phyloP scores from a whole-genome alignment of 2,797 vertebrate genomes.

The Neolamprologus multifasciatus region DNA sequence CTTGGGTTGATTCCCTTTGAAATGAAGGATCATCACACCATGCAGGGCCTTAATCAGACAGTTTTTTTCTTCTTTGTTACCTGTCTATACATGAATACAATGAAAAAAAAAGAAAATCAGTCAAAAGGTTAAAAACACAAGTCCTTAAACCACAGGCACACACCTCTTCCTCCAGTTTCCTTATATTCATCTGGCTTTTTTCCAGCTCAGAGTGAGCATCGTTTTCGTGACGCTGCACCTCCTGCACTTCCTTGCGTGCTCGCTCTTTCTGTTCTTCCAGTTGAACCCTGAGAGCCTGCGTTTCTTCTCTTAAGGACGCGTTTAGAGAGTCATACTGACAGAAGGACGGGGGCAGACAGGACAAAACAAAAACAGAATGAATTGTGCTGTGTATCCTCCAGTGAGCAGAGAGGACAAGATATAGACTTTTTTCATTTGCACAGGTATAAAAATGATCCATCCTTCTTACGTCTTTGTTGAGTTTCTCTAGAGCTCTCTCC shows the following conservation, averaged over 20 bases:
- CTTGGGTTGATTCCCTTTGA: not conserved
- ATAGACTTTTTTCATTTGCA: not conserved
- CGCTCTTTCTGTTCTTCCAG: conserved; percentile 90
- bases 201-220: conserved; percentile 82
- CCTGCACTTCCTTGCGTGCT: conserved; percentile 83
- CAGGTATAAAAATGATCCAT: not conserved
- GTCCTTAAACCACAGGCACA: not conserved
- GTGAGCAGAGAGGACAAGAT: not conserved
- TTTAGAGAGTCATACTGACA: conserved; percentile 47
- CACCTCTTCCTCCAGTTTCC: conserved; percentile 88
- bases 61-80: not conserved
- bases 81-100: not conserved
- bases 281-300: conserved; percentile 75
- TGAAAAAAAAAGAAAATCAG: not conserved
- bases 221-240: conserved; percentile 83
- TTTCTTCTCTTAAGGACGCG: conserved; percentile 60
- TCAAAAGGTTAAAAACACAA: not conserved
- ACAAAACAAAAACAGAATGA: not conserved
- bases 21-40: not conserved
- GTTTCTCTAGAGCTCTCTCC: conserved; percentile 80
- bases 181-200: conserved; percentile 69
- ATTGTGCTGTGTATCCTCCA: not conserved
- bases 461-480: conserved; percentile 83
- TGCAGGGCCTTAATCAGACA: not conserved
- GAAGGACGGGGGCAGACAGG: not conserved